Conservation (phyloP, 2,888 invertebrate genomes). For the Plagodis pulveraria region DNA sequence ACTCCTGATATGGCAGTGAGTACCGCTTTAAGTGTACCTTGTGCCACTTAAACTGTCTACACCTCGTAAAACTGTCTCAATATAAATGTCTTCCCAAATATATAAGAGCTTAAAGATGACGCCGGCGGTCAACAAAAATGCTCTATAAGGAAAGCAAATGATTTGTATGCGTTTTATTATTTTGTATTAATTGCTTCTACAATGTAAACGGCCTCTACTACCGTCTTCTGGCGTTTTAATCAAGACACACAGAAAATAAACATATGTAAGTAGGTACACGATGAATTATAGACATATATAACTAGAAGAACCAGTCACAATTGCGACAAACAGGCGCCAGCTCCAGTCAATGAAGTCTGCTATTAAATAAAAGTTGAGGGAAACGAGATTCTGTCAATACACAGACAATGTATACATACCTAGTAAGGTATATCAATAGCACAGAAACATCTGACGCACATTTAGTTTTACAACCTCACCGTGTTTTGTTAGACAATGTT, state of each 20-base stretch:
- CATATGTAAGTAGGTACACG: constrained; percentile 52
- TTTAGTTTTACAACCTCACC: constrained; percentile 36
- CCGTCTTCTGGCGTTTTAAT: constrained; percentile 77
- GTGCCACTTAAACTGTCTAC: constrained; percentile 67
- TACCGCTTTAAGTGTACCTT: constrained; percentile 51
- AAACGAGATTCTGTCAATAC: constrained; percentile 67
- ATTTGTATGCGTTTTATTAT: constrained; percentile 76
- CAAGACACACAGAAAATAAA: constrained; percentile 73
- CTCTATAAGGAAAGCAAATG: constrained; percentile 71
- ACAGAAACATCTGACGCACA: constrained; percentile 43
- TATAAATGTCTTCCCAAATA: constrained; percentile 63
- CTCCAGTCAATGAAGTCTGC: constrained; percentile 75
- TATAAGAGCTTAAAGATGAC: constrained; percentile 63
- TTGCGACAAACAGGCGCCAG: constrained; percentile 78
- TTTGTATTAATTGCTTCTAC: constrained; percentile 77
- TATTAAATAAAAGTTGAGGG: constrained; percentile 74
- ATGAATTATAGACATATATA: constrained; percentile 73
- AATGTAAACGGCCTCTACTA: constrained; percentile 73
- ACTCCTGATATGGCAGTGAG: constrained; percentile 56
- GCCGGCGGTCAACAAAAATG: constrained; percentile 54
- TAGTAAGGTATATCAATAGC: too few species aligned
- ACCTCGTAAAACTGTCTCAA: constrained; percentile 74
- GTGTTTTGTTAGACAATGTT: constrained; percentile 48
- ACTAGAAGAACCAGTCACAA: constrained; percentile 82
- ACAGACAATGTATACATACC: constrained; percentile 50